Evolutionary conservation across 1,140 invertebrate genomes (phyloP).

Genomic region (Triops longicaudatus): DNA sequence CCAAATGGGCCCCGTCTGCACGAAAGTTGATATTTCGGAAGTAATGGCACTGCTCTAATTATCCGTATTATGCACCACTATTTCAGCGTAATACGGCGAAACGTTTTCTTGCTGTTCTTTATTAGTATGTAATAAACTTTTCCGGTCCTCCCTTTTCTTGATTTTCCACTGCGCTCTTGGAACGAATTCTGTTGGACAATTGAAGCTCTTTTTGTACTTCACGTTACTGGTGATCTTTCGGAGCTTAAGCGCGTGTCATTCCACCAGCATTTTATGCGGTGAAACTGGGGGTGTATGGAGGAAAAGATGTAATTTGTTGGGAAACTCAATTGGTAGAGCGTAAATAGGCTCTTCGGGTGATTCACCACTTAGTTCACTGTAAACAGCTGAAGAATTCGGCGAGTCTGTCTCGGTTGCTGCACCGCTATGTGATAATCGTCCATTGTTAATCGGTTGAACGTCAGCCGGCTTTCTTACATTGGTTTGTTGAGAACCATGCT

Average conservation of each 20-base stretch:
- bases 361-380: neutral
- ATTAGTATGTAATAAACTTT: too few species aligned
- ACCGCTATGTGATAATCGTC: neutral
- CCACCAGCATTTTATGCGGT: neutral
- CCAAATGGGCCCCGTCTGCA: too few species aligned
- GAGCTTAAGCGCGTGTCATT: neutral
- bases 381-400: neutral
- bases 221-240: neutral
- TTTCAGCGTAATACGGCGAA: too few species aligned
- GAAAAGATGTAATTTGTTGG: neutral
- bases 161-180: too few species aligned
- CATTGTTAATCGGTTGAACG: neutral
- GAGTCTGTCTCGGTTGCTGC: neutral
- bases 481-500: neutral
- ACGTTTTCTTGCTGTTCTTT: too few species aligned
- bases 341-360: neutral
- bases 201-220: neutral
- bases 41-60: too few species aligned
- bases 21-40: too few species aligned
- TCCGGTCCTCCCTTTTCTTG: too few species aligned
- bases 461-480: neutral
- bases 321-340: neutral
- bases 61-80: too few species aligned
- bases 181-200: too few species aligned
- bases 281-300: constrained; percentile 1